Percentiles rank a stretch among this genome's conserved stretches.
Conservation (phyloP, 2,113 vertebrate genomes). For the Trochalopteron elliotii region DNA sequence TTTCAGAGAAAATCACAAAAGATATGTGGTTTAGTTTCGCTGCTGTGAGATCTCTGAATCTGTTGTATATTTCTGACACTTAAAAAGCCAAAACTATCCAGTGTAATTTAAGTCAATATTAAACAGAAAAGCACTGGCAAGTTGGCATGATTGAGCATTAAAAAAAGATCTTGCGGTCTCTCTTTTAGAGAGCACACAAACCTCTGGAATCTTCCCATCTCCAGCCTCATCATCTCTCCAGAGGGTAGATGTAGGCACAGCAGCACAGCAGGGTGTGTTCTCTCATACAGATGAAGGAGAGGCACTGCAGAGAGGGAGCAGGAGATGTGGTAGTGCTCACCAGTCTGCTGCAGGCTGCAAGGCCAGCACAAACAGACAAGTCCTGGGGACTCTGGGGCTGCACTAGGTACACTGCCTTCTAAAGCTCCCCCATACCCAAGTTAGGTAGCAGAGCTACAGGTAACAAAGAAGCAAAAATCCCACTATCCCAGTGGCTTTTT, state of each 20-base stretch:
- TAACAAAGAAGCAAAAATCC: neutral
- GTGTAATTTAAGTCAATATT: neutral
- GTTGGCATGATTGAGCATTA: neutral
- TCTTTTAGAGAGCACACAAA: neutral
- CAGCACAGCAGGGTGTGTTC: neutral
- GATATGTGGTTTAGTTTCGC: neutral
- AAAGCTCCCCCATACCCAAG: neutral
- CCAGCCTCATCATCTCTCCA: neutral
- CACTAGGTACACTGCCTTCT: neutral
- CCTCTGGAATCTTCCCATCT: neutral
- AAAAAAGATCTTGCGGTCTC: neutral
- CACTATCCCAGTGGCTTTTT: neutral
- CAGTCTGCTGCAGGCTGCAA: neutral
- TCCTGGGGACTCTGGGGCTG: neutral
- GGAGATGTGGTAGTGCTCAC: neutral
- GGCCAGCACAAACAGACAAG: neutral
- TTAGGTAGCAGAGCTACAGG: rapidly evolving
- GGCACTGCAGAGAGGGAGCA: neutral
- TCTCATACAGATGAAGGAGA: rapidly evolving
- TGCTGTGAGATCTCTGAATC: neutral
- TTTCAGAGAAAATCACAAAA: neutral
- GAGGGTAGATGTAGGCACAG: neutral
- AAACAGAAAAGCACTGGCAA: neutral
- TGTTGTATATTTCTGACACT: neutral
- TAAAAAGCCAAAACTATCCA: neutral